phyloP scores from a whole-genome alignment of 1,140 invertebrate genomes.

The Drosophila mojavensis region DNA sequence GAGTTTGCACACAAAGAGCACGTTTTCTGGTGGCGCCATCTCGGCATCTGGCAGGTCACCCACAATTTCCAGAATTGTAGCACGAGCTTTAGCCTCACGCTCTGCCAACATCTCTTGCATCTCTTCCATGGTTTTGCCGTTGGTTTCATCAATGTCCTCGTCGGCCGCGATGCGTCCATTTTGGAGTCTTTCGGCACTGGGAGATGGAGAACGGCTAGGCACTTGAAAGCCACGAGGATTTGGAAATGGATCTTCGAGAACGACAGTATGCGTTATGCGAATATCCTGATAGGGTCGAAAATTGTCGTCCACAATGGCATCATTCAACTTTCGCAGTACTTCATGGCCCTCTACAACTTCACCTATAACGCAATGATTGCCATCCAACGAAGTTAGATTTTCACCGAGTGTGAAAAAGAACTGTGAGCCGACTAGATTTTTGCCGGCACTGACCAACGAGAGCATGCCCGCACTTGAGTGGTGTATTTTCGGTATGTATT shows the following conservation, averaged over 20 bases:
- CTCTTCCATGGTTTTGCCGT: slow-evolving; percentile 93
- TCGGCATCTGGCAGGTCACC: slow-evolving; percentile 99
- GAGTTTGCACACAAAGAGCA: slow-evolving; percentile 99
- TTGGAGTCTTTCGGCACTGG: slow-evolving; percentile 90
- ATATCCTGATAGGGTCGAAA: slow-evolving; percentile 98
- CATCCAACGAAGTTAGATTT: slow-evolving; percentile 96
- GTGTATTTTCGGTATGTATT: slow-evolving; percentile 95
- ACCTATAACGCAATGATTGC: slow-evolving; percentile 98
- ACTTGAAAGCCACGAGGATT: slow-evolving; percentile 92
- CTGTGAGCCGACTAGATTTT: slow-evolving; percentile 97
- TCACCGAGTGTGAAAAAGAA: slow-evolving; percentile 98
- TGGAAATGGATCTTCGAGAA: slow-evolving; percentile 98
- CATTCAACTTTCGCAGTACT: slow-evolving; percentile 94
- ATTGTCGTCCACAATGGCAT: slow-evolving; percentile 96
- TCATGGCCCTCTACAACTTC: slow-evolving; percentile 96
- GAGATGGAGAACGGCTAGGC: slow-evolving; percentile 94
- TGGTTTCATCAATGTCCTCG: slow-evolving; percentile 96
- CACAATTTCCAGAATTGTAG: slow-evolving; percentile 99
- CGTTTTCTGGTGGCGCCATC: slow-evolving; percentile 99
- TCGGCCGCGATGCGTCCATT: slow-evolving; percentile 96
- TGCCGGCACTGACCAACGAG: slow-evolving; percentile 98
- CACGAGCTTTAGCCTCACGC: slow-evolving; percentile 97
- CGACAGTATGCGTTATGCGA: slow-evolving; percentile 97
- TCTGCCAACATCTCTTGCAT: slow-evolving; percentile 94
- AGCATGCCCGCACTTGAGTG: slow-evolving; percentile 94